Evolutionary conservation across 2,113 vertebrate species (phyloP).

Genomic region (Eulemur macaco): DNA sequence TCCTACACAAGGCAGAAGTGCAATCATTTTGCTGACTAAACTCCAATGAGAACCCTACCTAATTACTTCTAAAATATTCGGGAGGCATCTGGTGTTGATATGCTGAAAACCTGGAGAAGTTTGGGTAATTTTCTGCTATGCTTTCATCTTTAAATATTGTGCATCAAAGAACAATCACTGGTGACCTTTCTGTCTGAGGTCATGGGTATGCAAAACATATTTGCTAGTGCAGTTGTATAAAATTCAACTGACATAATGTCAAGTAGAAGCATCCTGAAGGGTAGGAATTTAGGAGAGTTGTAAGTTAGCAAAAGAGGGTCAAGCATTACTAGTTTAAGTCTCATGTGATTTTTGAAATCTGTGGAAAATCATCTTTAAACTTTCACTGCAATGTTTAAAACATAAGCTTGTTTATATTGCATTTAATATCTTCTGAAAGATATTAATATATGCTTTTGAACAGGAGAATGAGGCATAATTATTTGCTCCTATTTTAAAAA

Average conservation of each 20-base stretch:
- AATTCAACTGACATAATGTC: neutral
- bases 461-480: neutral
- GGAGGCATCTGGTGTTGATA: neutral
- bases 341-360: constrained; percentile 36
- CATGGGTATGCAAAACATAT: neutral
- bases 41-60: neutral
- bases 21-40: neutral
- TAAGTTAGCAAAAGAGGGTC: neutral
- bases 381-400: constrained; percentile 36
- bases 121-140: neutral
- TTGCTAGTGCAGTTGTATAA: neutral
- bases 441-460: neutral
- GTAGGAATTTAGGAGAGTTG: neutral
- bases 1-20: neutral
- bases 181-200: neutral
- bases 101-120: neutral
- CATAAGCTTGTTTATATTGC: neutral
- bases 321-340: neutral
- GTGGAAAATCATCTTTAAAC: constrained; percentile 42
- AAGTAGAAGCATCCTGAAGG: neutral
- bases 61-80: neutral
- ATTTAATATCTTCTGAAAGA: constrained; percentile 46
- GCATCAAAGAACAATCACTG: neutral
- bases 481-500: constrained; percentile 24
- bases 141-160: neutral